A percentile compares a stretch with the other conserved stretches of the same genome.
Conservation (phyloP, 2,113 vertebrate species). For the Puntigrus tetrazona region DNA sequence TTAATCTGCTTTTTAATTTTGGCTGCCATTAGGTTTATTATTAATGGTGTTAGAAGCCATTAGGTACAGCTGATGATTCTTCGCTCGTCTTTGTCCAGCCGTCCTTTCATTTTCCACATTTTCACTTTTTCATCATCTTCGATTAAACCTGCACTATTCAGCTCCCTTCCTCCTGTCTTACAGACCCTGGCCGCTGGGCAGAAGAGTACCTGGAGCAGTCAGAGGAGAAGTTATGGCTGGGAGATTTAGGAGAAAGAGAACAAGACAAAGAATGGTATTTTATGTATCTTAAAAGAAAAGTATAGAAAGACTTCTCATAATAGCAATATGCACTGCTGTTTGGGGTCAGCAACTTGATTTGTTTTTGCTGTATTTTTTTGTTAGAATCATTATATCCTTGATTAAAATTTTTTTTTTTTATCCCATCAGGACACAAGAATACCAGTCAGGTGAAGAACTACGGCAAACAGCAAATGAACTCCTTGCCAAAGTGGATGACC, state of each 20-base stretch:
- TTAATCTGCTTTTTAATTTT: not conserved
- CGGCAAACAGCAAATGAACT: conserved; percentile 90
- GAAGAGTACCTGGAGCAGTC: conserved; percentile 98
- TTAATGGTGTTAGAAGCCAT: not conserved
- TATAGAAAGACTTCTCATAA: not conserved
- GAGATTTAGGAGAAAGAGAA: conserved; percentile 86
- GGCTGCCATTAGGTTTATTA: not conserved
- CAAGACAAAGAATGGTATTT: conserved; percentile 70
- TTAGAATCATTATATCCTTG: not conserved
- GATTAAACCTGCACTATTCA: not conserved
- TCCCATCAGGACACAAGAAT: conserved; percentile 86
- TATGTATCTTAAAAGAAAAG: not conserved
- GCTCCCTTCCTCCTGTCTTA: conserved; percentile 5
- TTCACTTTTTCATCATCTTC: not conserved
- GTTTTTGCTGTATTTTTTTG: not conserved
- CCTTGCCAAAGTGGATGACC: conserved; percentile 93
- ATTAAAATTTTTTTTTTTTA: conserved; percentile 20
- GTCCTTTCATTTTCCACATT: not conserved
- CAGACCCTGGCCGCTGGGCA: conserved; percentile 95
- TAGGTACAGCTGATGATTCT: not conserved
- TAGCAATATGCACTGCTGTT: not conserved
- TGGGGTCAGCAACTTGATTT: not conserved
- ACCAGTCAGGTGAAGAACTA: conserved; percentile 88
- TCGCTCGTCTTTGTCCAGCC: not conserved
- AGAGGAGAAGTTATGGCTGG: conserved; percentile 96